A percentile compares a stretch with the other conserved stretches of the same genome.
Evolutionary conservation across 2,797 vertebrate species (phyloP).

Genomic region (Tamandua tetradactyla): DNA sequence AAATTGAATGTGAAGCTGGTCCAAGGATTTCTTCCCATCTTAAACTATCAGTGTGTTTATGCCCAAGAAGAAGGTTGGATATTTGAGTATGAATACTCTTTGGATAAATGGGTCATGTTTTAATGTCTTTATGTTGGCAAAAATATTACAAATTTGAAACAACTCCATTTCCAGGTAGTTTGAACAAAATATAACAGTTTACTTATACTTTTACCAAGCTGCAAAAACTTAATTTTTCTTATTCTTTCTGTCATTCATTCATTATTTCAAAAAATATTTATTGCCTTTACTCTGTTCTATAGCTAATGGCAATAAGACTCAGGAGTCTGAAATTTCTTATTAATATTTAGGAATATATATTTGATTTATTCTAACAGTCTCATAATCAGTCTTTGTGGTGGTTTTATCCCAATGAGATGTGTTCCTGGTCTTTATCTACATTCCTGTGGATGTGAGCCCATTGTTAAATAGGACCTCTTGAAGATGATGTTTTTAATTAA

Average conservation of each 20-base stretch:
- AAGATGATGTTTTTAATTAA: too few species aligned
- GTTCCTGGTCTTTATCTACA: too few species aligned
- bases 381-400: background rate
- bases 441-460: too few species aligned
- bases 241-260: background rate
- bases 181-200: background rate
- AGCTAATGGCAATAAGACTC: background rate
- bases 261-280: background rate
- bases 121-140: constrained; percentile 6
- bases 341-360: background rate
- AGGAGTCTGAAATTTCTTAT: background rate
- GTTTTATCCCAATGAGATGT: too few species aligned
- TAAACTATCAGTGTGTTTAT: background rate
- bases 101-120: background rate
- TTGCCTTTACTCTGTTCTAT: background rate
- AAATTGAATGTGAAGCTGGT: background rate
- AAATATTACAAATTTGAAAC: constrained; percentile 20
- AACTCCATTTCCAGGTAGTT: background rate
- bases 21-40: background rate
- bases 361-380: background rate
- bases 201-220: background rate
- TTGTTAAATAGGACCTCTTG: too few species aligned
- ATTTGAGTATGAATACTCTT: constrained; percentile 29
- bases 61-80: background rate
- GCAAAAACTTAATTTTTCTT: constrained; percentile 18